Base-by-base conservation (phyloP, 2,888 invertebrate genomes). In the Cepaea hortensis region DNA sequence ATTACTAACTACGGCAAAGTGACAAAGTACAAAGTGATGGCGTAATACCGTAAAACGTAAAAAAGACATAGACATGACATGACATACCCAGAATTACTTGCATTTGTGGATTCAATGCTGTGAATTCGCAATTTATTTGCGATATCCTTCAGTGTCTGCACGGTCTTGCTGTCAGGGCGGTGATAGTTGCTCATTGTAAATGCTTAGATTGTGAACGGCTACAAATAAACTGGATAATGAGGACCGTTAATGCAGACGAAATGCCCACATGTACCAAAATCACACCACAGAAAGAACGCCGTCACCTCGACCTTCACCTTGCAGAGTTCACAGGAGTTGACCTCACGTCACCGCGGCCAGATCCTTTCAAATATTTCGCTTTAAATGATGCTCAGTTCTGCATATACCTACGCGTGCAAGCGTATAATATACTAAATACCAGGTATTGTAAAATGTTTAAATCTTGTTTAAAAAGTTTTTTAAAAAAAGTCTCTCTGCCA, bases 71-170 rank as follows among this genome's bases (percentile, higher is more conserved):
- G 55, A 55, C 55, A 6, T 35, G 35, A 35, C 35, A 35, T 35
- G 35, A 95, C 96, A 96, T 95, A 98, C 98, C 99, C 99, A 84
- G 99, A 99, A 95, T 99, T 99, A 87, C 98, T 97, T 84, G 98
- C 97, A 95, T 97, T 97, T 86, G 99, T 99, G 84, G 98, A 96
- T 88, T 96, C 96, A 91, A 99, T 97, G 88, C 98, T 97, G 95
- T 98, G 97, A 93, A 99, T 97, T 93, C 99, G 96, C 91, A 99
- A 95, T 94, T 97, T 97, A 94, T 98, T 98, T 72, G 99, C 99
- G 92, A 99, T 96, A 94, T 99, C 98, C 85, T 91, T 91, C 79
- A 94, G 88, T 55, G 89, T 90, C 88, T 94, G 93, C 80, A 94
- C 83, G 50, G 87, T 92, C 79, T 92, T 92, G 72, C 90, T 86